These are phyloP conservation scores for Pluvialis apricaria DNA, from an alignment of 2,113 vertebrate genomes.

Conservation along the genomic window DNA sequence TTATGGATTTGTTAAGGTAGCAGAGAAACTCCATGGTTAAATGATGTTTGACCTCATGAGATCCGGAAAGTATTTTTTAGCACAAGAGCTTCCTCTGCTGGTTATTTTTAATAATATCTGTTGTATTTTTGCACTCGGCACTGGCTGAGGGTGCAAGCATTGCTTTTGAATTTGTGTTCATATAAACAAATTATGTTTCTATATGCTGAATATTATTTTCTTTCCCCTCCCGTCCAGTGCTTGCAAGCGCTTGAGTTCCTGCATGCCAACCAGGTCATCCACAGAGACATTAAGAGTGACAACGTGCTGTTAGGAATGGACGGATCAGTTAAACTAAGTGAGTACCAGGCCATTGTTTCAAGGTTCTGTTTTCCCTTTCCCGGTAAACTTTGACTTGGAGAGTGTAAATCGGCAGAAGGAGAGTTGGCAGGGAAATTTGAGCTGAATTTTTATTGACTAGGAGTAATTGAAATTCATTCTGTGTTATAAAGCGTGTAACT, in stretches of 20 bases:
- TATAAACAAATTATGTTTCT: neutral
- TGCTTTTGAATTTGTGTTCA: neutral
- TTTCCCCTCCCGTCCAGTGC: slow-evolving; percentile 77
- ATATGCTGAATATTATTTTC: neutral
- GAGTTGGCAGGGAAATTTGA: neutral
- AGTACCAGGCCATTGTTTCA: slow-evolving; percentile 60
- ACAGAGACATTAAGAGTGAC: slow-evolving; percentile 99
- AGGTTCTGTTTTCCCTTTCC: neutral
- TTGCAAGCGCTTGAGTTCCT: slow-evolving; percentile 97
- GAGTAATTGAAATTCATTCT: neutral
- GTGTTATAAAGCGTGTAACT: neutral
- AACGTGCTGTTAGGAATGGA: slow-evolving; percentile 98
- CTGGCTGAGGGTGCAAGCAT: neutral
- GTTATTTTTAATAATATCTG: neutral
- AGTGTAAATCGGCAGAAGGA: rapidly evolving
- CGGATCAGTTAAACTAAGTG: slow-evolving; percentile 97
- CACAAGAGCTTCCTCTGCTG: slow-evolving; percentile 50
- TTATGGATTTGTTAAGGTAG: neutral
- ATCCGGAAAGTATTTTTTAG: neutral
- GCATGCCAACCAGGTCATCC: slow-evolving; percentile 97
- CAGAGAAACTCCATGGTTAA: neutral
- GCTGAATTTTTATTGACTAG: neutral
- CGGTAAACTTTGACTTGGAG: rapidly evolving
- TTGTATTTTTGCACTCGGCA: neutral
- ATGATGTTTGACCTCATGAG: neutral